A percentile compares a stretch with the other conserved stretches of the same genome.
Evolutionary conservation across 2,113 vertebrate species (phyloP).

Genomic region (Aegotheles bennettii): DNA sequence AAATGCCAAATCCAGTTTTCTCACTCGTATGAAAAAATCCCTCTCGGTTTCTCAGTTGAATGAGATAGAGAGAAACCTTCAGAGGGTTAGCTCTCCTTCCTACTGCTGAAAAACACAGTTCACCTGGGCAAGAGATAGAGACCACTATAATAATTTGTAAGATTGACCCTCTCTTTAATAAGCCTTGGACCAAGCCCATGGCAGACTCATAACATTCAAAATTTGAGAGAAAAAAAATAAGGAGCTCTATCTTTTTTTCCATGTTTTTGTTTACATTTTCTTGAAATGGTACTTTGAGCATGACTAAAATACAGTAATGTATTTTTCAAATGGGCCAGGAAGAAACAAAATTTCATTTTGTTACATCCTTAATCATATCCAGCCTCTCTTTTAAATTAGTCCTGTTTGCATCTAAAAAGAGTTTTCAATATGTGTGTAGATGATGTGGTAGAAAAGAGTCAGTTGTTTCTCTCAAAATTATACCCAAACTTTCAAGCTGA

Average conservation of each 20-base stretch:
- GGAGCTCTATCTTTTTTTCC: neutral
- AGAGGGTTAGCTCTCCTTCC: neutral
- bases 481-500: neutral
- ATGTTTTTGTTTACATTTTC: neutral
- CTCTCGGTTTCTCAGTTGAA: neutral
- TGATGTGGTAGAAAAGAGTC: neutral
- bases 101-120: neutral
- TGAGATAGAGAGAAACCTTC: neutral
- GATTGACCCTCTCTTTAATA: neutral
- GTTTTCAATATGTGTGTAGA: neutral
- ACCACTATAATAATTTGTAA: neutral
- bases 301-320: neutral
- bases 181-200: neutral
- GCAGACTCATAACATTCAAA: neutral
- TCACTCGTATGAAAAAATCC: neutral
- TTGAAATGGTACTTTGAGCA: neutral
- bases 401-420: neutral
- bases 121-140: neutral
- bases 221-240: neutral
- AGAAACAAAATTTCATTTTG: conserved; percentile 1
- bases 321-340: neutral
- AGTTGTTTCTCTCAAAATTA: neutral
- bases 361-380: conserved; percentile 1
- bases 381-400: conserved; percentile 14
- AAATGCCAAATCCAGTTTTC: neutral